Percentiles rank a stretch among this genome's conserved stretches.
These are phyloP conservation scores for Myotis yumanensis DNA, from an alignment of 2,113 vertebrate species.

Conservation along the genomic window DNA sequence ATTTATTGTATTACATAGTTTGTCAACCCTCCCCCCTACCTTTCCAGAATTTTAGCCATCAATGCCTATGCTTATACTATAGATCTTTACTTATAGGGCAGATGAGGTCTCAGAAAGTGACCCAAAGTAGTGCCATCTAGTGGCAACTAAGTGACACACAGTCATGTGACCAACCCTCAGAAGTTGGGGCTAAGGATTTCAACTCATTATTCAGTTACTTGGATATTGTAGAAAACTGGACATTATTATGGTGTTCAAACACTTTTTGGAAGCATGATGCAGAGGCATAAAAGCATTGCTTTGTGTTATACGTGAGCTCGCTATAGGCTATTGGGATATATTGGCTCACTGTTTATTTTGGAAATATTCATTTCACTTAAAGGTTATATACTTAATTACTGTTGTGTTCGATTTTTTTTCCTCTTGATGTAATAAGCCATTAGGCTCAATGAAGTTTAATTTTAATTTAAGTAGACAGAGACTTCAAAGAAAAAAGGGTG, in stretches of 20 bases:
- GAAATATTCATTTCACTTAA: constrained; percentile 63
- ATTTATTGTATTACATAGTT: neutral
- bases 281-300: neutral
- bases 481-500: constrained; percentile 73
- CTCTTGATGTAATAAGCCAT: constrained; percentile 62
- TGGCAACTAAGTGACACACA: neutral
- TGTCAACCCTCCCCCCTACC: neutral
- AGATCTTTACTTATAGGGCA: neutral
- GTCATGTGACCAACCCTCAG: neutral
- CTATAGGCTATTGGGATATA: constrained; percentile 48
- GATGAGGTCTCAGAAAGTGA: neutral
- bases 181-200: neutral
- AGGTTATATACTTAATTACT: constrained; percentile 66
- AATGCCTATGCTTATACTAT: neutral
- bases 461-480: constrained; percentile 69
- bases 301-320: neutral
- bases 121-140: constrained; percentile 29
- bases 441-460: constrained; percentile 67
- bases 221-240: neutral
- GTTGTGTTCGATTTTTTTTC: constrained; percentile 58
- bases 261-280: neutral
- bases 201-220: neutral
- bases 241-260: neutral
- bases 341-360: constrained; percentile 64
- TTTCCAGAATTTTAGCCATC: neutral